phyloP scores from a whole-genome alignment of 1,140 invertebrate species.

The Carcinoscorpius rotundicauda region DNA sequence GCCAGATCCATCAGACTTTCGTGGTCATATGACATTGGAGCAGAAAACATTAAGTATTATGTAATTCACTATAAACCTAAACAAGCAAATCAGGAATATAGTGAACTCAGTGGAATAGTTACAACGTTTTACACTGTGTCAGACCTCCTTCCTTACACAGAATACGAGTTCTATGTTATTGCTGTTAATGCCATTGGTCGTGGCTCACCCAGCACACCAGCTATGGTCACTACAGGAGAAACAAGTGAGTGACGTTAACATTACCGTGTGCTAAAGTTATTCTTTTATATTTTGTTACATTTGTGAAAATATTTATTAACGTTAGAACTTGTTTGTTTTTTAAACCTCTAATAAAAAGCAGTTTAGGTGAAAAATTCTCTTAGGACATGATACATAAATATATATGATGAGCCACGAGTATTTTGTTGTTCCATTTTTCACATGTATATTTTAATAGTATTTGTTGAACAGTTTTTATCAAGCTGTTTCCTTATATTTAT shows the following conservation, averaged over 20 bases:
- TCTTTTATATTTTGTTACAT: too few species aligned
- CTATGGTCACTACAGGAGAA: conserved; percentile 81
- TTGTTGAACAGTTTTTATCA: too few species aligned
- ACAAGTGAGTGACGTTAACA: conserved; percentile 57
- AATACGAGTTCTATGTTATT: conserved; percentile 92
- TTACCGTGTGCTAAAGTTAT: too few species aligned
- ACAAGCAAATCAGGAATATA: conserved; percentile 39
- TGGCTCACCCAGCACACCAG: conserved; percentile 67
- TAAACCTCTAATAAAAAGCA: too few species aligned
- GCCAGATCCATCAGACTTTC: conserved; percentile 77
- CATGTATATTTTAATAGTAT: too few species aligned
- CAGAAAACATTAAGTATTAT: conserved; percentile 75
- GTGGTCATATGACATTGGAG: conserved; percentile 70
- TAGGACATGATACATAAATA: too few species aligned
- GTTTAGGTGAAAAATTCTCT: too few species aligned
- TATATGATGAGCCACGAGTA: too few species aligned
- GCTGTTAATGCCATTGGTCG: conserved; percentile 87
- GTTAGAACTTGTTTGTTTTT: too few species aligned
- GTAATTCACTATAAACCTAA: conserved; percentile 92
- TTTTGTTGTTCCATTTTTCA: too few species aligned
- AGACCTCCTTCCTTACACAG: conserved; percentile 80
- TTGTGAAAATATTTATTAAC: too few species aligned
- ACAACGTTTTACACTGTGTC: conserved; percentile 83
- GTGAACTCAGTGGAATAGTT: conserved; percentile 79
- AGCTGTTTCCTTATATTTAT: too few species aligned